Conservation (phyloP, 1,140 invertebrate genomes). For the Elymnias hypermnestra region DNA sequence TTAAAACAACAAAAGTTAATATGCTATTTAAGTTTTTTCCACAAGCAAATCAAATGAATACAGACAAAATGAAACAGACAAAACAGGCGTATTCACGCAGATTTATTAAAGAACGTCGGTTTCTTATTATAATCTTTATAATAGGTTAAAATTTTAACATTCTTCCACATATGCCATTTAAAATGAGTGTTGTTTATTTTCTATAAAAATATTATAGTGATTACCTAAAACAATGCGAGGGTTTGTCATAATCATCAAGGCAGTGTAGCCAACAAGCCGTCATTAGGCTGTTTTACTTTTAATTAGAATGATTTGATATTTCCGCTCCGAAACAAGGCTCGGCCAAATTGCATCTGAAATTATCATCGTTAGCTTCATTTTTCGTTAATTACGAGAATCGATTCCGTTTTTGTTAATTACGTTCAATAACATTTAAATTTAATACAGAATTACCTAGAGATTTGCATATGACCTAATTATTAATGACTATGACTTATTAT, state of each 20-base stretch:
- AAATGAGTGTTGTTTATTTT: too few relatives aligned
- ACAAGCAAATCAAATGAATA: too few relatives aligned
- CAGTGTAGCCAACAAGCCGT: constrained; percentile 38
- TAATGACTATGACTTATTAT: background rate
- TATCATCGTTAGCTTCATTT: constrained; percentile 19
- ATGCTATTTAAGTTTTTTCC: too few relatives aligned
- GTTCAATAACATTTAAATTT: constrained; percentile 7
- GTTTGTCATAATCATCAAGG: constrained; percentile 25
- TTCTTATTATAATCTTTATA: too few relatives aligned
- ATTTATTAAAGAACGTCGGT: too few relatives aligned
- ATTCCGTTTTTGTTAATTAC: constrained; percentile 16
- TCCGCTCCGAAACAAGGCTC: constrained; percentile 33
- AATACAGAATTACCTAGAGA: constrained; percentile 1
- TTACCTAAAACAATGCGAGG: background rate
- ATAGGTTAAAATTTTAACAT: too few relatives aligned
- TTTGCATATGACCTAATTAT: constrained; percentile 3
- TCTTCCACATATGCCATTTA: too few relatives aligned
- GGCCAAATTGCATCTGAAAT: constrained; percentile 20
- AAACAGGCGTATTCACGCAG: too few relatives aligned
- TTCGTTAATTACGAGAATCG: constrained; percentile 16
- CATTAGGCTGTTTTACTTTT: constrained; percentile 44
- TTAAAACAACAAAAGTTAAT: too few relatives aligned
- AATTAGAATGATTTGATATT: constrained; percentile 56
- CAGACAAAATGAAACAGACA: too few relatives aligned
- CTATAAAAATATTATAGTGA: too few relatives aligned